Percentiles rank a stretch among this genome's conserved stretches.
These are phyloP conservation scores for Trididemnum miniatum DNA, from an alignment of 23 tunicate species.

Conservation along the genomic window DNA sequence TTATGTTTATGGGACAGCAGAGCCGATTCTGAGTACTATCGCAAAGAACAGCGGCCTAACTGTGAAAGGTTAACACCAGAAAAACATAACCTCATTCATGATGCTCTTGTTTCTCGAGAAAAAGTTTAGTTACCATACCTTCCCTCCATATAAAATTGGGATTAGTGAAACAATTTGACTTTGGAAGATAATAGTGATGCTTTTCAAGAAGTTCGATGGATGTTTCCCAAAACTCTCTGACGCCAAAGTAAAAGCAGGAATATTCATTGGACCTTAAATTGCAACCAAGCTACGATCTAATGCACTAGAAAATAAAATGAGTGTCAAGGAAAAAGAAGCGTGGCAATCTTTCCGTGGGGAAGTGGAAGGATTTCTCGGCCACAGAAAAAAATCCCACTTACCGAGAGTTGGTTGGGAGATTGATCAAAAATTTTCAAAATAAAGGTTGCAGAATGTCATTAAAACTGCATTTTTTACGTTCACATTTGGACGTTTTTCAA, in stretches of 20 bases:
- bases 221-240: background rate
- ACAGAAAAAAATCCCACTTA: background rate
- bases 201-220: background rate
- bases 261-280: no score
- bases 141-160: no score
- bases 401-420: background rate
- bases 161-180: background rate
- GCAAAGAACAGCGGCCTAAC: no score
- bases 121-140: background rate
- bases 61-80: background rate
- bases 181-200: background rate
- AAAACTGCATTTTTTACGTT: no score
- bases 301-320: background rate
- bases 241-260: background rate
- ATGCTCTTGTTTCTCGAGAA: background rate
- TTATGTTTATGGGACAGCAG: background rate
- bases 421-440: background rate
- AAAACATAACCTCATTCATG: background rate
- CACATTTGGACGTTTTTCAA: background rate
- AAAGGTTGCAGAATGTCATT: background rate
- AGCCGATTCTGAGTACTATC: background rate
- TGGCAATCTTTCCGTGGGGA: background rate
- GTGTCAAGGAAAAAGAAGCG: no score
- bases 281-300: background rate
- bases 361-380: background rate